Conservation (phyloP, 1,140 invertebrate genomes). For the Paracyclopina nana region DNA sequence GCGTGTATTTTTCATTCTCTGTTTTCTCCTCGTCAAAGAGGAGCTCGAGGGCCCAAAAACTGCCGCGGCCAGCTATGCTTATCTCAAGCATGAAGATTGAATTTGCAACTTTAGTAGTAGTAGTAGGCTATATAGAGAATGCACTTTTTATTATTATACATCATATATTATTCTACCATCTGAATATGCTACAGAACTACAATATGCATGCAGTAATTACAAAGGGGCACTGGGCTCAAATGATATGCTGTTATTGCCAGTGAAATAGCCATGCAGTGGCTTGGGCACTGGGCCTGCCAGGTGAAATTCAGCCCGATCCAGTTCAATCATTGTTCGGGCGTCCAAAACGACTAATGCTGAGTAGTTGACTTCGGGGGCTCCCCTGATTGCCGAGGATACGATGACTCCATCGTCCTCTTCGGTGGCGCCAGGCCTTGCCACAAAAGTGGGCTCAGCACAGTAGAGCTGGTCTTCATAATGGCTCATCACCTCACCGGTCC, state of each 20-base stretch:
- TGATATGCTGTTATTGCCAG: not conserved
- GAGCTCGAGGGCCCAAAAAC: too few relatives aligned
- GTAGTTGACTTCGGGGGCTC: slow-evolving; percentile 20
- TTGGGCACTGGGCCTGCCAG: slow-evolving; percentile 20
- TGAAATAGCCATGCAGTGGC: slow-evolving; percentile 21
- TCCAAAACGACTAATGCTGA: slow-evolving; percentile 24
- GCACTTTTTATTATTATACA: too few relatives aligned
- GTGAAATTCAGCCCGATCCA: slow-evolving; percentile 20
- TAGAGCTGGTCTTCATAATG: slow-evolving; percentile 52
- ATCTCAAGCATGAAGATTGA: too few relatives aligned
- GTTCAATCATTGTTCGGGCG: slow-evolving; percentile 24
- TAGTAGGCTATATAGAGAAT: too few relatives aligned
- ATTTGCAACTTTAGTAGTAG: too few relatives aligned
- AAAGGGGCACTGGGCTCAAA: too few relatives aligned
- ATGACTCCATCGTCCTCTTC: slow-evolving; percentile 31
- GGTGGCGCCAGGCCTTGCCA: slow-evolving; percentile 41
- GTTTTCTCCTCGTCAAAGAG: too few relatives aligned
- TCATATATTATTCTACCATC: too few relatives aligned
- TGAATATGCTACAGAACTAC: too few relatives aligned
- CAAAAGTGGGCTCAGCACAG: slow-evolving; percentile 70
- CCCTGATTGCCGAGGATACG: slow-evolving; percentile 22
- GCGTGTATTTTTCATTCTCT: too few relatives aligned
- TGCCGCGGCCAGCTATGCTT: too few relatives aligned
- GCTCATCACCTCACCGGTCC: slow-evolving; percentile 29
- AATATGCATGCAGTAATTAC: too few relatives aligned